A percentile compares a stretch with the other conserved stretches of the same genome.
phyloP scores from a whole-genome alignment of 2,888 invertebrate species.

The Eupithecia subfuscata region DNA sequence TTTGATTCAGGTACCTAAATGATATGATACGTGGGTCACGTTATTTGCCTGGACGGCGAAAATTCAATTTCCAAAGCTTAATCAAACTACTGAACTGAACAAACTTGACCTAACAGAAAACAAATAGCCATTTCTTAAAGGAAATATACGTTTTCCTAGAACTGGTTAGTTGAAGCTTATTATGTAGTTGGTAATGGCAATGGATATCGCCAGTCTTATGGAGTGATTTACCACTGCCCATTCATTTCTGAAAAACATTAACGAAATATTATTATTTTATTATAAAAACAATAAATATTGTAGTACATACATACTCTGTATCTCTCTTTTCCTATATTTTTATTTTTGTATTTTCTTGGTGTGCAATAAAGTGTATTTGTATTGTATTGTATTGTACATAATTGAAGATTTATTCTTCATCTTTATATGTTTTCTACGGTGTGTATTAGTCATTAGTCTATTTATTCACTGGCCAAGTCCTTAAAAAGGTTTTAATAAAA shows the following conservation, averaged over 20 bases:
- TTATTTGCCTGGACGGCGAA: constrained; percentile 5
- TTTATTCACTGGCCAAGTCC: background rate
- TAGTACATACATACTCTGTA: no score
- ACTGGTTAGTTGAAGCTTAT: background rate
- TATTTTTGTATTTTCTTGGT: no score
- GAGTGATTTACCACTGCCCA: background rate
- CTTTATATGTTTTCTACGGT: no score
- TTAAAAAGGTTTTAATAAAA: background rate
- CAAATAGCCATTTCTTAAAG: constrained; percentile 32
- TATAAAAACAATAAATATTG: no score
- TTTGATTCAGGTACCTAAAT: background rate
- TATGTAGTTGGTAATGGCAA: background rate
- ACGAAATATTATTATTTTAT: no score
- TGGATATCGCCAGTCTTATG: background rate
- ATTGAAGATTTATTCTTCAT: no score
- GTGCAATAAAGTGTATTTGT: no score
- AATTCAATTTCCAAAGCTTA: constrained; percentile 17
- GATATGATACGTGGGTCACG: background rate
- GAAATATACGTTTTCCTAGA: constrained; percentile 24
- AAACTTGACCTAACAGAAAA: constrained; percentile 30
- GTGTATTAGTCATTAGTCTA: background rate
- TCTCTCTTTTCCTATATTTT: no score
- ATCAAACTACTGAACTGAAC: constrained; percentile 25
- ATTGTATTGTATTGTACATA: no score
- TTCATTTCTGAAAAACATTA: no score